These are phyloP conservation scores for Drosophila quadrilineata DNA, from an alignment of 1,140 invertebrate genomes.

Conservation along the genomic window DNA sequence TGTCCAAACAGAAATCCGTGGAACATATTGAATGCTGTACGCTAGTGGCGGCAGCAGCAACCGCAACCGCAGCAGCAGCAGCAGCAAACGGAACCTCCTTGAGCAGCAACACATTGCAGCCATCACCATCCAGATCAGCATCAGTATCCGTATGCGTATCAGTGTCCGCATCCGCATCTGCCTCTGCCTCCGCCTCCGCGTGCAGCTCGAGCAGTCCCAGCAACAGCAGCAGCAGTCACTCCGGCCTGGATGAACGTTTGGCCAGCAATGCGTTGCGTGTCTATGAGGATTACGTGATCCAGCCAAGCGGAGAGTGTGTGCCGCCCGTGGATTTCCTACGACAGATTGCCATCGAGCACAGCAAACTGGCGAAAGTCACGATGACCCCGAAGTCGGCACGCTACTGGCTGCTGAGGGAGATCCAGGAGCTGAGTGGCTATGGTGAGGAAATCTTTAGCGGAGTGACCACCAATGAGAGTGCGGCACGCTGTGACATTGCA, in stretches of 20 bases:
- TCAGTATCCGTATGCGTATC: constrained; percentile 33
- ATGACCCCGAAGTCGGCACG: constrained; percentile 84
- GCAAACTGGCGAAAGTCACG: constrained; percentile 66
- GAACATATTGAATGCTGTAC: constrained; percentile 68
- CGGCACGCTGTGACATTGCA: constrained; percentile 69
- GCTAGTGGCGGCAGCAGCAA: constrained; percentile 4
- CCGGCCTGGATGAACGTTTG: constrained; percentile 56
- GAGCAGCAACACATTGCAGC: neutral
- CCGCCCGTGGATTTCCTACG: constrained; percentile 65
- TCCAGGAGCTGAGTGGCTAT: constrained; percentile 88
- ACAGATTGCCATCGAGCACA: constrained; percentile 74
- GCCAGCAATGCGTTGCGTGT: constrained; percentile 59
- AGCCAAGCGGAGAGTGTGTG: constrained; percentile 31
- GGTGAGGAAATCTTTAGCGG: constrained; percentile 92
- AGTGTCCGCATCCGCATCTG: constrained; percentile 49
- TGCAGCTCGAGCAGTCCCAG: constrained; percentile 60
- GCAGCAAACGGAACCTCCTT: too few species aligned
- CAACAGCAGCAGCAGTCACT: constrained; percentile 63
- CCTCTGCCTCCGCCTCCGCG: constrained; percentile 37
- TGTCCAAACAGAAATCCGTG: constrained; percentile 77
- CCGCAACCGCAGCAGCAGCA: too few species aligned
- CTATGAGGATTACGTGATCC: constrained; percentile 72
- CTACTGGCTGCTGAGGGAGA: constrained; percentile 91
- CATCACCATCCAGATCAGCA: constrained; percentile 13
- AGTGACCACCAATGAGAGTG: constrained; percentile 82